Evolutionary conservation across 2,888 invertebrate genomes (phyloP), one percentile per base, ranked within the genome.

Genomic region (Xestia sexstrigata): DNA sequence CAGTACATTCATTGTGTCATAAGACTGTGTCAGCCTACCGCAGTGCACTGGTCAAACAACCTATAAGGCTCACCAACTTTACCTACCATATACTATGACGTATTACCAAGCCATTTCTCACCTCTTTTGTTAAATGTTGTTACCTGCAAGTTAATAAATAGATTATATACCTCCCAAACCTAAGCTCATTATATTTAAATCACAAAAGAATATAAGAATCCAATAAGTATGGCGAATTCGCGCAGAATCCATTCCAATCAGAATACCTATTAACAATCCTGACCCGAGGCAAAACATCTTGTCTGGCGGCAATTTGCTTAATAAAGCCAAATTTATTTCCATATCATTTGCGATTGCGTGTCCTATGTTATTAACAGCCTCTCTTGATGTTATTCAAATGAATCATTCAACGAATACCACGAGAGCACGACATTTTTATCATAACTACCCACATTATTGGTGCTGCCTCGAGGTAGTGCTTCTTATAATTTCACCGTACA

Each of bases 291-390:
- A 80, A 87, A 88, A 89, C 86, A 86, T 88, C 89, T 77, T 82
- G 83, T 81, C 72, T 75, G 83, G 67, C 72, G 82, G 90, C 90
- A 93, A 93, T 93, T 93, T 93, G 91, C 91, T 67, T 90, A 90
- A 91, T 89, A 90, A 90, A 88, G 78, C 76, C 81, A 78, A 75
- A 86, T 86, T 89, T 88, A 92, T 93, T 90, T 90, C 89, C 91
- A 92, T 89, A 90, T 76, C 79, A 90, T 91, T 89, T 88, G 84
- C 85, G 90, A 89, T 94, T 90, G 95, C 95, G 93, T 95, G 95
- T 88, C 82, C 90, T 81, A 90, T 88, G 90, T 90, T 90, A 93
- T 92, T 93, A 89, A 79, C 90, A 81, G 86, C 74, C 72, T 84
- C 70, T 82, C 70, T 82, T 72, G 74, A 89, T 90, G 88, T 85